Conservation (phyloP, 2,113 vertebrate genomes). For the Pogonocichla stellata region DNA sequence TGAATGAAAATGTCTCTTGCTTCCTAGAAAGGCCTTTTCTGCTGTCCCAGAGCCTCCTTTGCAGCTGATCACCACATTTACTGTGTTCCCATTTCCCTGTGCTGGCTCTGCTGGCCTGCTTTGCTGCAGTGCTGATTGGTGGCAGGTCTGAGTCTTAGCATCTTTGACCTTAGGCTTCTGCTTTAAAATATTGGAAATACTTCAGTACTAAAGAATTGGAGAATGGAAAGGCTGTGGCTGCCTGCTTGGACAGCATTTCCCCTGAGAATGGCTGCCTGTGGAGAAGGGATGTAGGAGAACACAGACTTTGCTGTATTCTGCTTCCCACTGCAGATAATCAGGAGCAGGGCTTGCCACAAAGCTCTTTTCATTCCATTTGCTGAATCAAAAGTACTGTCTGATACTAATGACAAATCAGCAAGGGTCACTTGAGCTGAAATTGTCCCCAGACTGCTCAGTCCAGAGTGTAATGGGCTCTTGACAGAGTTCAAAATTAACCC, state of each 20-base stretch:
- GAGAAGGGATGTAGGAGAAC: background rate
- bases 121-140: background rate
- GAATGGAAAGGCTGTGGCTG: background rate
- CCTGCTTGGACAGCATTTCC: slow-evolving; percentile 13
- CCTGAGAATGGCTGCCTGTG: slow-evolving; percentile 15
- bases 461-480: background rate
- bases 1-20: background rate
- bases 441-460: background rate
- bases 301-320: slow-evolving; percentile 42
- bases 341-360: slow-evolving; percentile 35
- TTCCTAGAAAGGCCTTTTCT: background rate
- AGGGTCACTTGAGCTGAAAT: background rate
- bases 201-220: slow-evolving; percentile 3
- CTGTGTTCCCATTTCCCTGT: background rate
- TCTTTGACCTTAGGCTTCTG: background rate
- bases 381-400: slow-evolving; percentile 57
- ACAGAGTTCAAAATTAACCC: background rate
- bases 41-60: background rate
- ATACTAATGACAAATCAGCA: slow-evolving; percentile 38
- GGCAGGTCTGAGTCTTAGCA: background rate
- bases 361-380: slow-evolving; percentile 50
- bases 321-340: slow-evolving; percentile 30
- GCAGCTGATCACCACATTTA: background rate
- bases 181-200: background rate
- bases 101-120: background rate